Percentiles rank a stretch among this genome's conserved stretches.
Conservation (phyloP, 2,113 vertebrate genomes). For the Himantopus leucocephalus region DNA sequence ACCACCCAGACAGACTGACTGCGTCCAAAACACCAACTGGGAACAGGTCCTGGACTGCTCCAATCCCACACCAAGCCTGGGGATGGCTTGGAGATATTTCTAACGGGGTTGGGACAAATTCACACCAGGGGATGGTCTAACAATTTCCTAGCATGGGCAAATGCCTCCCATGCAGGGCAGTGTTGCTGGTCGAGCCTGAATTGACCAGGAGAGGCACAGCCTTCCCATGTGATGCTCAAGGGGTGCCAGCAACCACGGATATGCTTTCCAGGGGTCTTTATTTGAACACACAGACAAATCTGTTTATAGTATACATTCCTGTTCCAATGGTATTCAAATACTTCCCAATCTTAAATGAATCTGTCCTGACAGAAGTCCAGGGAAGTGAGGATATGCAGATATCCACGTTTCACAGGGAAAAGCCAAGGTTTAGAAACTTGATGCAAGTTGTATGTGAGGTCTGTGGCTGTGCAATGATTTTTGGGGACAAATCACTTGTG, state of each 20-base stretch:
- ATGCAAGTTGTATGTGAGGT: background rate
- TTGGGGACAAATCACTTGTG: background rate
- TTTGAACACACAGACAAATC: background rate
- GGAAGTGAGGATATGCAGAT: background rate
- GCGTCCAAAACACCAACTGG: background rate
- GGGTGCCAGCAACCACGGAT: background rate
- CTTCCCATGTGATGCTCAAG: background rate
- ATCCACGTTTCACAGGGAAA: background rate
- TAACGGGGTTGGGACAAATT: background rate
- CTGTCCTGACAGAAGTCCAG: background rate
- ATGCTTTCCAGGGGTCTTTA: background rate
- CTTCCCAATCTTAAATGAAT: background rate
- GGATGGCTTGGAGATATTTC: background rate
- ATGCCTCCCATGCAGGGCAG: background rate
- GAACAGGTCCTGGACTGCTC: background rate
- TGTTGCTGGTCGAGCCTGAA: background rate
- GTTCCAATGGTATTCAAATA: background rate
- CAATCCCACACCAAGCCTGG: background rate
- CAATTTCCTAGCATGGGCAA: background rate
- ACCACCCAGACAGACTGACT: background rate
- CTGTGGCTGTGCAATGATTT: accelerated
- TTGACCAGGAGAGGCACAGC: background rate
- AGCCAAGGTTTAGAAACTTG: background rate
- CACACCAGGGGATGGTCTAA: background rate
- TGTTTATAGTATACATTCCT: background rate